phyloP scores from a whole-genome alignment of 2,113 vertebrate genomes.

The Cyanocitta stelleri region DNA sequence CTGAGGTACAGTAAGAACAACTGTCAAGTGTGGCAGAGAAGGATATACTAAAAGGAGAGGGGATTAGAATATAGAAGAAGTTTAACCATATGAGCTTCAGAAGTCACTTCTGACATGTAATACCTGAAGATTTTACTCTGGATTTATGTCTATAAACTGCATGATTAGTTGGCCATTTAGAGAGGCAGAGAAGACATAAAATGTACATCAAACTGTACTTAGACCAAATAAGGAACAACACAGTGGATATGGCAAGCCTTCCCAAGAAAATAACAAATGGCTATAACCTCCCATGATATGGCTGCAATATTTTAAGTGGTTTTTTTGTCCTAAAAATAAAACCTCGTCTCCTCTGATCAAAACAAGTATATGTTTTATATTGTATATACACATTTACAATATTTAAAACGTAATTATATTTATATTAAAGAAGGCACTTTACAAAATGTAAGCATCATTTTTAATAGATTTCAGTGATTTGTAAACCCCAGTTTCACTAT shows the following conservation, averaged over 20 bases:
- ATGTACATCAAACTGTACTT: not conserved
- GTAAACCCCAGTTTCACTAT: constrained; percentile 65
- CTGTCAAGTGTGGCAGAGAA: not conserved
- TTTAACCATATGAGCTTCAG: not conserved
- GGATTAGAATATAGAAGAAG: not conserved
- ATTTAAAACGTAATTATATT: constrained; percentile 68
- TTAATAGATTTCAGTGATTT: constrained; percentile 66
- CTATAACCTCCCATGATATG: not conserved
- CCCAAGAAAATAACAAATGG: not conserved
- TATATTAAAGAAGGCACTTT: constrained; percentile 66
- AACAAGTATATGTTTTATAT: constrained; percentile 45
- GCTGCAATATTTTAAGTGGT: not conserved
- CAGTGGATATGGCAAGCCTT: not conserved
- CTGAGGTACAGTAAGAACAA: not conserved
- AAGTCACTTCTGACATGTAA: not conserved
- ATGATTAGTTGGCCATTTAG: not conserved
- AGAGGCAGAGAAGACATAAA: not conserved
- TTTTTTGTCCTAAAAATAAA: not conserved
- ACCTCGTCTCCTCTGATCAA: constrained; percentile 2
- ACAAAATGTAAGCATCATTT: constrained; percentile 66
- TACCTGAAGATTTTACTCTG: not conserved
- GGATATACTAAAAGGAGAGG: not conserved
- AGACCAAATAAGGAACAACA: not conserved
- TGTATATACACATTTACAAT: constrained; percentile 55
- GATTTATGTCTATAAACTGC: not conserved